Evolutionary conservation across 2,888 invertebrate species (phyloP).

Genomic region (Plagodis pulveraria): DNA sequence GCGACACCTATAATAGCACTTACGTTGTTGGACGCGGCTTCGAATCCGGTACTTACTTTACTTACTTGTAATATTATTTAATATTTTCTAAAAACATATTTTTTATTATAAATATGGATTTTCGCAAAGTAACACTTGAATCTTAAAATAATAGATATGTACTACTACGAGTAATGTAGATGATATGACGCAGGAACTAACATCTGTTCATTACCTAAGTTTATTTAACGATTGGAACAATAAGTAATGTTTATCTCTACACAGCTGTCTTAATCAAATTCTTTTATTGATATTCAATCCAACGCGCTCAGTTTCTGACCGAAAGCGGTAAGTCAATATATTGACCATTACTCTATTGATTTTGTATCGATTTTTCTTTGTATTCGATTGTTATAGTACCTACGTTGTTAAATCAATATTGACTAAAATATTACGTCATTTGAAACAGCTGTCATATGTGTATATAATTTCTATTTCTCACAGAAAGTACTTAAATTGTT

Average conservation of each 20-base stretch:
- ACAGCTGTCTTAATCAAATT: constrained; percentile 7
- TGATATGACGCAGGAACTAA: too few relatives aligned
- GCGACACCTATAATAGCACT: too few relatives aligned
- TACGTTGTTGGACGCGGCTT: too few relatives aligned
- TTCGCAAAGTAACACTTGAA: too few relatives aligned
- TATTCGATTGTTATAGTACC: background rate
- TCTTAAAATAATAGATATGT: too few relatives aligned
- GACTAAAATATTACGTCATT: constrained; percentile 8
- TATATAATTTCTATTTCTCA: constrained; percentile 4
- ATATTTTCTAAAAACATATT: too few relatives aligned
- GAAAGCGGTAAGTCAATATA: constrained; percentile 17
- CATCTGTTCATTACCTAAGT: background rate
- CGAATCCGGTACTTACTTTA: too few relatives aligned
- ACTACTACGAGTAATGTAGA: too few relatives aligned
- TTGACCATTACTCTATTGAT: constrained; percentile 37
- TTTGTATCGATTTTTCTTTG: constrained; percentile 39
- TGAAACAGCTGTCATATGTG: constrained; percentile 18
- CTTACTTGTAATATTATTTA: too few relatives aligned
- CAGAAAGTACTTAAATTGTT: background rate
- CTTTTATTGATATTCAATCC: background rate
- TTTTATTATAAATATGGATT: too few relatives aligned
- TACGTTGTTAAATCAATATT: constrained; percentile 25
- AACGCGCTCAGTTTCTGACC: background rate
- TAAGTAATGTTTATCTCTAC: background rate
- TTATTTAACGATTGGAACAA: background rate